Percentiles rank a stretch among this genome's conserved stretches.
Evolutionary conservation across 2,888 invertebrate species (phyloP).

Genomic region (Agrochola circellaris): DNA sequence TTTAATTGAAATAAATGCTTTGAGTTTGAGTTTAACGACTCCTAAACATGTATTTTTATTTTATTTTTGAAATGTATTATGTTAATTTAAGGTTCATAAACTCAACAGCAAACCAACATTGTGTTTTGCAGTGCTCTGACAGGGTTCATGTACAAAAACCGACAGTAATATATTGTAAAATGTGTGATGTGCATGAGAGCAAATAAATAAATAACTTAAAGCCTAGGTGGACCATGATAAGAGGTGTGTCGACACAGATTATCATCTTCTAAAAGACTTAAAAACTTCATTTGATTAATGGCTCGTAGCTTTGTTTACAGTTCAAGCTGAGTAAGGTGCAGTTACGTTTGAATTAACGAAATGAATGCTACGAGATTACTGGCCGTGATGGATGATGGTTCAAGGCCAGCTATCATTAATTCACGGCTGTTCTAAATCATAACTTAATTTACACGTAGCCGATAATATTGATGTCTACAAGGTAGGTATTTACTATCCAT

Average conservation of each 20-base stretch:
- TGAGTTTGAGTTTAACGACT: no score
- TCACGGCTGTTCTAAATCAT: neutral
- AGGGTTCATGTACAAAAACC: no score
- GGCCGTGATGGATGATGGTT: conserved; percentile 6
- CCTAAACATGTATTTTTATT: no score
- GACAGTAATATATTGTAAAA: no score
- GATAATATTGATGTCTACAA: neutral
- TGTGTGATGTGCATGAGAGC: no score
- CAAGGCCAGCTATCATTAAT: conserved; percentile 6
- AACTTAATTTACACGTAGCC: neutral
- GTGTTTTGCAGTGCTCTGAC: no score
- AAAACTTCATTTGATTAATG: conserved; percentile 13
- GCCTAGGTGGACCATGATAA: no score
- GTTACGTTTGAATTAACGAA: conserved; percentile 16
- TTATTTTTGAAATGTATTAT: no score
- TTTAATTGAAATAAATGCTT: no score
- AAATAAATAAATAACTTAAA: no score
- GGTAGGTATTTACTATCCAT: neutral
- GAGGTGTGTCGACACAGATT: neutral
- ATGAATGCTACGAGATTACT: conserved; percentile 10
- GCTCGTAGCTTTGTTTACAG: conserved; percentile 5
- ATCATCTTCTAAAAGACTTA: neutral
- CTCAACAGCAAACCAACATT: no score
- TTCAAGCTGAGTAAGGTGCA: conserved; percentile 16
- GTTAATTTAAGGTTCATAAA: no score